Conservation (phyloP, 2,113 vertebrate genomes). For the Narcine bancroftii region DNA sequence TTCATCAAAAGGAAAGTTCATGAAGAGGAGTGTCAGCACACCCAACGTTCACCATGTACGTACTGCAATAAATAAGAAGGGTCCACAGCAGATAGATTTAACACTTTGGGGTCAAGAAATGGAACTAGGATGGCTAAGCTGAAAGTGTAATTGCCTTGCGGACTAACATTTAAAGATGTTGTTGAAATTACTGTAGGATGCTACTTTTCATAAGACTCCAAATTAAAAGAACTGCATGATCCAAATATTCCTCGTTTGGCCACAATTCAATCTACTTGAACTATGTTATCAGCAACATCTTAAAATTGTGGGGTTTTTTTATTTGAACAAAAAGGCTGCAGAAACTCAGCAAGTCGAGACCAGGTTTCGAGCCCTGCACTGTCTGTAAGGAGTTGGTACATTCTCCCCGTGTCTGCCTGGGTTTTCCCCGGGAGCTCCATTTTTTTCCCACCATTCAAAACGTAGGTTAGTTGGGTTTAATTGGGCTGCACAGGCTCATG, state of each 20-base stretch:
- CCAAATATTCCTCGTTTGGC: neutral
- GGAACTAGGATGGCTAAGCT: neutral
- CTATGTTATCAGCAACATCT: neutral
- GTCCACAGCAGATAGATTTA: neutral
- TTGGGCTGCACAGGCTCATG: too few relatives aligned
- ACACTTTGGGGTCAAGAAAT: too few relatives aligned
- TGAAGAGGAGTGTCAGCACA: constrained; percentile 86
- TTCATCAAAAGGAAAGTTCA: constrained; percentile 74
- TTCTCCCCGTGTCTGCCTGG: too few relatives aligned
- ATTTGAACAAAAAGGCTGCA: too few relatives aligned
- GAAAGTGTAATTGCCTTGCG: neutral
- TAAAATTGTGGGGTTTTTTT: neutral
- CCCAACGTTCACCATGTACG: constrained; percentile 86
- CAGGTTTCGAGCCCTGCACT: too few relatives aligned
- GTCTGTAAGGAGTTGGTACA: too few relatives aligned
- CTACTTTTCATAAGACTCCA: neutral
- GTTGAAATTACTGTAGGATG: neutral
- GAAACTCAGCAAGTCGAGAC: too few relatives aligned
- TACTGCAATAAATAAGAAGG: neutral
- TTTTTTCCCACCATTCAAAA: too few relatives aligned
- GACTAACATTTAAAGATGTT: neutral
- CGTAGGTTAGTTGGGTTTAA: too few relatives aligned
- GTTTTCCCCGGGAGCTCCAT: too few relatives aligned
- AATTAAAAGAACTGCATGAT: neutral
- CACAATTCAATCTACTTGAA: neutral